phyloP scores from a whole-genome alignment of 1,140 invertebrate genomes.

The Bombus picipes region DNA sequence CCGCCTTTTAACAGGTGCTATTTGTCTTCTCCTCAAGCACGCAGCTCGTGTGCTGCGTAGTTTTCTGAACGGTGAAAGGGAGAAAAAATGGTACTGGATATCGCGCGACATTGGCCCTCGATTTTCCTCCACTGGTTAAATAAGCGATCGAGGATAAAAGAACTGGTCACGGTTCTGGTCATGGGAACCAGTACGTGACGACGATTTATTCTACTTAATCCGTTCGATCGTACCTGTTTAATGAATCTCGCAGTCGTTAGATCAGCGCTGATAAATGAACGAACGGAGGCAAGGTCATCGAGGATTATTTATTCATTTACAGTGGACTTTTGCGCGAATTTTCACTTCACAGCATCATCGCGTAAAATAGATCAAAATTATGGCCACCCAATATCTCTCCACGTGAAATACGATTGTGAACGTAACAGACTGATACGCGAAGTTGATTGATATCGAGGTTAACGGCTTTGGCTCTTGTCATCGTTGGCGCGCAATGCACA shows the following conservation, averaged over 20 bases:
- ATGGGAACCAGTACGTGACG: background rate
- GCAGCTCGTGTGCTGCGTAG: background rate
- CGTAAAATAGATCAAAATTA: background rate
- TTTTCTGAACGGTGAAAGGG: background rate
- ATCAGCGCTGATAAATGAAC: background rate
- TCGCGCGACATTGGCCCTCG: background rate
- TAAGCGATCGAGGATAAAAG: background rate
- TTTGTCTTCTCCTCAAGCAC: background rate
- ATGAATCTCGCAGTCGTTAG: background rate
- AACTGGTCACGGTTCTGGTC: slow-evolving; percentile 30
- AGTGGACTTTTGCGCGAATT: background rate
- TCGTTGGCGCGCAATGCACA: slow-evolving; percentile 4
- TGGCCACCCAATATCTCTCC: background rate
- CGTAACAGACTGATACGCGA: background rate
- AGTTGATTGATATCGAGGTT: slow-evolving; percentile 38
- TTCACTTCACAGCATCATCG: too few species aligned
- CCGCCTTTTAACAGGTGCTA: background rate
- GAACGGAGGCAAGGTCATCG: too few species aligned
- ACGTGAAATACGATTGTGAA: background rate
- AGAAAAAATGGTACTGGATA: background rate
- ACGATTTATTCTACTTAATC: slow-evolving; percentile 7
- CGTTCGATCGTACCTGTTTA: slow-evolving; percentile 1
- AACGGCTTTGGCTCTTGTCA: background rate
- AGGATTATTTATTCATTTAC: too few species aligned
- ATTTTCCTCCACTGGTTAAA: background rate